Conservation (phyloP, 2,113 vertebrate species). For the Struthio camelus region DNA sequence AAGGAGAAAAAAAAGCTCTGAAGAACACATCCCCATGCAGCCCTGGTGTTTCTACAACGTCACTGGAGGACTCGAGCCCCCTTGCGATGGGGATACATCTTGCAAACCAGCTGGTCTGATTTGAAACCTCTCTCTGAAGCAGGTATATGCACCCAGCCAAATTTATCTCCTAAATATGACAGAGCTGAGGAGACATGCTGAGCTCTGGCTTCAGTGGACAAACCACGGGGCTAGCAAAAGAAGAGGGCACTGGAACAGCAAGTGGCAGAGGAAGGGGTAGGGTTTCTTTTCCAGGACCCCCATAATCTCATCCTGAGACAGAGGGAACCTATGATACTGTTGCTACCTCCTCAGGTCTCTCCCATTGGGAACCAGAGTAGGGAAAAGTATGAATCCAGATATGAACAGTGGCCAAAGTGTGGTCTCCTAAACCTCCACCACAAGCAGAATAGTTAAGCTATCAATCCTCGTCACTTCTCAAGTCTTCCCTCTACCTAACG, state of each 20-base stretch:
- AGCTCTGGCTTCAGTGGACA: neutral
- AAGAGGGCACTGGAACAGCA: neutral
- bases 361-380: neutral
- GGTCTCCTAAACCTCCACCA: neutral
- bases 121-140: neutral
- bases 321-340: neutral
- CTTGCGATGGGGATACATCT: neutral
- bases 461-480: neutral
- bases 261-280: neutral
- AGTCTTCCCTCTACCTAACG: conserved; percentile 8
- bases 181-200: neutral
- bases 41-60: neutral
- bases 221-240: neutral
- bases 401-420: neutral
- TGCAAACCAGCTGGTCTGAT: neutral
- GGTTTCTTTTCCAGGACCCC: neutral
- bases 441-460: neutral
- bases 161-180: neutral
- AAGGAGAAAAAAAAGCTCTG: neutral
- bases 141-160: neutral
- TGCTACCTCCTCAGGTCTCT: neutral
- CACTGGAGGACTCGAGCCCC: neutral
- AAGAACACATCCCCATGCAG: neutral
- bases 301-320: neutral
- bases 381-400: conserved; percentile 17